These are phyloP conservation scores for Passer montanus DNA, from an alignment of 2,113 vertebrate genomes.

Conservation along the genomic window DNA sequence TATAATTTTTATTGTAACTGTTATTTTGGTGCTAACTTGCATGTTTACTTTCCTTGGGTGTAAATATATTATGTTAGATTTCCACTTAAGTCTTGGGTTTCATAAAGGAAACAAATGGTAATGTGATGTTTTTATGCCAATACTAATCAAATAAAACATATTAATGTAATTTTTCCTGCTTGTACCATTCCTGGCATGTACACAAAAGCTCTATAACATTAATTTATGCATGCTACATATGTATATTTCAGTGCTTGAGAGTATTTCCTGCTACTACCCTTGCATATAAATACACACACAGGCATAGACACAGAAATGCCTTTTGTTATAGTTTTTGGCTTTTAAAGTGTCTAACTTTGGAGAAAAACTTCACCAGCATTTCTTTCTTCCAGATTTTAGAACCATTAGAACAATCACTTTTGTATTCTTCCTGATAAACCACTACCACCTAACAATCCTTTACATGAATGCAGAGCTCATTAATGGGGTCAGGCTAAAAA, in stretches of 20 bases:
- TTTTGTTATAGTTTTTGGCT: not conserved
- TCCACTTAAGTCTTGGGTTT: not conserved
- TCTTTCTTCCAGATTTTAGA: not conserved
- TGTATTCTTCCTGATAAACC: not conserved
- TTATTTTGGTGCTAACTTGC: not conserved
- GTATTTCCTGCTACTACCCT: not conserved
- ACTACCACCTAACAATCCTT: not conserved
- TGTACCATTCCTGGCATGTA: not conserved
- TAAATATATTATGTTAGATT: not conserved
- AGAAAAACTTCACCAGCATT: not conserved
- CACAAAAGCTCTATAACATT: not conserved
- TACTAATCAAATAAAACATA: conserved; percentile 36
- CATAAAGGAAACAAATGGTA: conserved; percentile 7
- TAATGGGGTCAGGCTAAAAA: not conserved
- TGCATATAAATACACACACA: not conserved
- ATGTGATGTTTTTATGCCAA: conserved; percentile 26
- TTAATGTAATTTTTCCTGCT: not conserved
- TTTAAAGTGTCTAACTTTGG: not conserved
- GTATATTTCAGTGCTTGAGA: not conserved
- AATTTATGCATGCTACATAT: not conserved
- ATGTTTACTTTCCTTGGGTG: not conserved
- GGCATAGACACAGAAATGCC: not conserved
- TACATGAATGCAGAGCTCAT: not conserved
- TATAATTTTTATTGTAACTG: not conserved
- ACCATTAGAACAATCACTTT: not conserved